phyloP scores from a whole-genome alignment of 2,797 vertebrate species.

The Halcyon smyrnensis region DNA sequence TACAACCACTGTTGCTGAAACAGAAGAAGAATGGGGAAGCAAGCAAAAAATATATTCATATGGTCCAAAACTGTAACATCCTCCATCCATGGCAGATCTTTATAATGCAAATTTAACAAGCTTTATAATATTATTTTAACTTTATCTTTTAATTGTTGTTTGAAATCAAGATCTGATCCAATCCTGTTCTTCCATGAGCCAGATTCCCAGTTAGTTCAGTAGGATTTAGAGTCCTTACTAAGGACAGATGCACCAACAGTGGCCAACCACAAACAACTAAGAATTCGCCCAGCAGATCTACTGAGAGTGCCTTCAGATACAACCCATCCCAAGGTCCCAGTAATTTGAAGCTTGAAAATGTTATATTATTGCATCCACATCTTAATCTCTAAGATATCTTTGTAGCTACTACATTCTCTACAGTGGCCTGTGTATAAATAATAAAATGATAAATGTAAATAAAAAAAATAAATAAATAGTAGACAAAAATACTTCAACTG shows the following conservation, averaged over 20 bases:
- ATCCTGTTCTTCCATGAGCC: not conserved
- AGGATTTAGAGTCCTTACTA: not conserved
- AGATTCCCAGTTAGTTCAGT: not conserved
- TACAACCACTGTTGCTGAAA: not conserved
- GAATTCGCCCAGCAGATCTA: not conserved
- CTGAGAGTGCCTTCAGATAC: not conserved
- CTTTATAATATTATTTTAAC: not conserved
- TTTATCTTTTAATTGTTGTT: not conserved
- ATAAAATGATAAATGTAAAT: not conserved
- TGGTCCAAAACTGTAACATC: not conserved
- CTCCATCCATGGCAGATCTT: not conserved
- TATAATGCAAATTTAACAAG: not conserved
- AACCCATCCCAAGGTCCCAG: not conserved
- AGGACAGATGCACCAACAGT: not conserved
- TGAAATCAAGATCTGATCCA: not conserved
- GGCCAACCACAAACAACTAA: not conserved
- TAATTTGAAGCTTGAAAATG: not conserved
- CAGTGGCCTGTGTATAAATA: not conserved
- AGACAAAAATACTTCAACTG: not conserved
- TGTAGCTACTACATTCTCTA: not conserved
- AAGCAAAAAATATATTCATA: not conserved
- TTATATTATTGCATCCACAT: not conserved
- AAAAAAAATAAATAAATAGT: not conserved
- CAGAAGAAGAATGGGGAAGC: not conserved
- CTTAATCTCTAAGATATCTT: not conserved